A percentile compares a stretch with the other conserved stretches of the same genome.
phyloP scores from a whole-genome alignment of 1,140 invertebrate genomes.

The Tachypleus tridentatus region DNA sequence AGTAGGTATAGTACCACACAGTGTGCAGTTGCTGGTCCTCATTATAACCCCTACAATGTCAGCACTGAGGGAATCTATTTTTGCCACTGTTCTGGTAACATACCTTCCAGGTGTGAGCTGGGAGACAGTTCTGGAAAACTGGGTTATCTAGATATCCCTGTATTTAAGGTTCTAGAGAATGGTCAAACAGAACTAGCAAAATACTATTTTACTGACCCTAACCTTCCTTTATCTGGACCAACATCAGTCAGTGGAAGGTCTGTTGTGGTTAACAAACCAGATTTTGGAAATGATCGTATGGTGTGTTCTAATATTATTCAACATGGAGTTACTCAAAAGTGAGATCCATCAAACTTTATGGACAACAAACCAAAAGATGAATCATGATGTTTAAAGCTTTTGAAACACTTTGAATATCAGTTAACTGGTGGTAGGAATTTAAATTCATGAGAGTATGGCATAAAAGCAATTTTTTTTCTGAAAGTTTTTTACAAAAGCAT shows the following conservation, averaged over 20 bases:
- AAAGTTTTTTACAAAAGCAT: too few species aligned
- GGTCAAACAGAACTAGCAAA: constrained; percentile 14
- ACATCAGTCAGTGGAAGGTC: constrained; percentile 66
- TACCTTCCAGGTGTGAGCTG: constrained; percentile 76
- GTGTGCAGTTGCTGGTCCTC: constrained; percentile 59
- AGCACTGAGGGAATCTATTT: constrained; percentile 22
- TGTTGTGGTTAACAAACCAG: constrained; percentile 65
- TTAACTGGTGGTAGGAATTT: too few species aligned
- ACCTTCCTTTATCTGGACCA: constrained; percentile 65
- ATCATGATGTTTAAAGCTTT: too few species aligned
- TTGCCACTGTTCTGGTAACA: constrained; percentile 32
- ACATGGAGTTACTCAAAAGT: constrained; percentile 1
- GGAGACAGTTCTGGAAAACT: constrained; percentile 76
- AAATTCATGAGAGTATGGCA: too few species aligned
- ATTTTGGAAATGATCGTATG: constrained; percentile 16
- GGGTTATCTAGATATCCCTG: constrained; percentile 61
- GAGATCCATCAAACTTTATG: too few species aligned
- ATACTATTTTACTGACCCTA: constrained; percentile 53
- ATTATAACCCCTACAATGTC: constrained; percentile 70
- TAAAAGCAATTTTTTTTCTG: too few species aligned
- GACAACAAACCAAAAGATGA: too few species aligned
- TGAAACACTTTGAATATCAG: too few species aligned
- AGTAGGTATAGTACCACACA: constrained; percentile 38
- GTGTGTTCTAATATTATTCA: constrained; percentile 25
- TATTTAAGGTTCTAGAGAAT: constrained; percentile 18